These are phyloP conservation scores for Teinopalpus imperialis DNA, from an alignment of 2,888 invertebrate species.

Conservation along the genomic window DNA sequence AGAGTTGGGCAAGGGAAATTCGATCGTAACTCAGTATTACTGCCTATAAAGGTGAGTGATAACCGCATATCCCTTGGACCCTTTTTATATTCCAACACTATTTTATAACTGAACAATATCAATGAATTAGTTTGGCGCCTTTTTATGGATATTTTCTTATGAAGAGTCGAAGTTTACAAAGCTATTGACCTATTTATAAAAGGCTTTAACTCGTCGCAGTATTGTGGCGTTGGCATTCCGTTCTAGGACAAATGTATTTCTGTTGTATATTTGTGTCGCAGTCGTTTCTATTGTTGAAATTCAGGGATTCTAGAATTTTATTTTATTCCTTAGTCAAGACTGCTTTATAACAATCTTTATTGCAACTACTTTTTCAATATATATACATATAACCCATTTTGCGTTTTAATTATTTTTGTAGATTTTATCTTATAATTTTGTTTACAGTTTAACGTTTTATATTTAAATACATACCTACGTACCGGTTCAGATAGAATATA, in stretches of 20 bases:
- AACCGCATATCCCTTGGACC: conserved; percentile 52
- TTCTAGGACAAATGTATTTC: conserved; percentile 25
- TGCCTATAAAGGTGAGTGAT: conserved; percentile 76
- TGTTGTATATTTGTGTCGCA: conserved; percentile 24
- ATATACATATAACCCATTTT: too few species aligned
- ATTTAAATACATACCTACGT: too few species aligned
- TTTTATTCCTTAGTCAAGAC: conserved; percentile 19
- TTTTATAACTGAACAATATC: conserved; percentile 51
- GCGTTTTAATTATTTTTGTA: too few species aligned
- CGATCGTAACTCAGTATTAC: conserved; percentile 72
- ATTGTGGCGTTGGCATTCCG: conserved; percentile 25
- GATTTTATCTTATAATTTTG: too few species aligned
- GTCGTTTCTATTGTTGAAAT: conserved; percentile 18
- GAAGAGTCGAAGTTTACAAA: conserved; percentile 20
- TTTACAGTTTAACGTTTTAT: too few species aligned
- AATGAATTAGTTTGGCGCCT: conserved; percentile 36
- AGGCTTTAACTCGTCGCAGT: conserved; percentile 23
- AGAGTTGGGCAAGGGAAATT: conserved; percentile 47
- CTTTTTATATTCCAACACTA: conserved; percentile 49
- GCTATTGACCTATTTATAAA: conserved; percentile 26
- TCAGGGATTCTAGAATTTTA: conserved; percentile 20
- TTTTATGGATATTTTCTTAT: conserved; percentile 17
- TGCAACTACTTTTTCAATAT: conserved; percentile 4
- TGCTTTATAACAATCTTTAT: conserved; percentile 15
- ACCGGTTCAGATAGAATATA: too few species aligned